Evolutionary conservation across 2,113 vertebrate species (phyloP).

Genomic region (Hippoglossus stenolepis): DNA sequence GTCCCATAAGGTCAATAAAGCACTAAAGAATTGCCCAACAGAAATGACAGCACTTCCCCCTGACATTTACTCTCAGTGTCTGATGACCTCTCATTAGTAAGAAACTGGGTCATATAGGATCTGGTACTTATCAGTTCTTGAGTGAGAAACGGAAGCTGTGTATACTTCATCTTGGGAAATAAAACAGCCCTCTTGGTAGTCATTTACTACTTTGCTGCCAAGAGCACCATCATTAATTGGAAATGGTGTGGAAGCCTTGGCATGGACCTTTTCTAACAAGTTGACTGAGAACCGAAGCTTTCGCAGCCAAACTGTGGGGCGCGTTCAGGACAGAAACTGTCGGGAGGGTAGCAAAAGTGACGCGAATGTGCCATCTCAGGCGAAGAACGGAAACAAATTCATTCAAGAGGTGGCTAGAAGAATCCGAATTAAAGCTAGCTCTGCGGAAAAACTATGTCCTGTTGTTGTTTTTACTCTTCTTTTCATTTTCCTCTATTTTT

Average conservation of each 20-base stretch:
- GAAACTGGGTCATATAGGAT: conserved; percentile 75
- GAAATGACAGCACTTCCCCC: conserved; percentile 67
- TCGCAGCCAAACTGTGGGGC: conserved; percentile 65
- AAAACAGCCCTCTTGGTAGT: conserved; percentile 77
- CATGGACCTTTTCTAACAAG: conserved; percentile 71
- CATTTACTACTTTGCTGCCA: conserved; percentile 76
- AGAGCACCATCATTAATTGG: conserved; percentile 79
- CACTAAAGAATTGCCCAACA: conserved; percentile 63
- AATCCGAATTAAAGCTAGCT: not conserved
- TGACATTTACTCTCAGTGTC: conserved; percentile 58
- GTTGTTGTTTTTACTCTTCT: not conserved
- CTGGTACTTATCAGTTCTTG: conserved; percentile 70
- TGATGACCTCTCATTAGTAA: conserved; percentile 79
- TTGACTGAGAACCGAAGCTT: conserved; percentile 62
- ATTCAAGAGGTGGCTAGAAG: not conserved
- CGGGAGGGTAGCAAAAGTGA: conserved; percentile 49
- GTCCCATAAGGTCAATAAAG: conserved; percentile 78
- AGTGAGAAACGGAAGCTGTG: conserved; percentile 62
- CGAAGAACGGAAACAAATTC: conserved; percentile 24
- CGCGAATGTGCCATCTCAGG: conserved; percentile 40
- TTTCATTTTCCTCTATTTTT: conserved; percentile 3
- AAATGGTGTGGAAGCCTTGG: conserved; percentile 78
- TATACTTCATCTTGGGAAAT: conserved; percentile 76
- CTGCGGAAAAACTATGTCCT: conserved; percentile 24
- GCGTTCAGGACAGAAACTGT: conserved; percentile 54